A percentile compares a stretch with the other conserved stretches of the same genome.
These are phyloP conservation scores for Tigriopus japonicus DNA, from an alignment of 1,140 invertebrate species.

Conservation along the genomic window DNA sequence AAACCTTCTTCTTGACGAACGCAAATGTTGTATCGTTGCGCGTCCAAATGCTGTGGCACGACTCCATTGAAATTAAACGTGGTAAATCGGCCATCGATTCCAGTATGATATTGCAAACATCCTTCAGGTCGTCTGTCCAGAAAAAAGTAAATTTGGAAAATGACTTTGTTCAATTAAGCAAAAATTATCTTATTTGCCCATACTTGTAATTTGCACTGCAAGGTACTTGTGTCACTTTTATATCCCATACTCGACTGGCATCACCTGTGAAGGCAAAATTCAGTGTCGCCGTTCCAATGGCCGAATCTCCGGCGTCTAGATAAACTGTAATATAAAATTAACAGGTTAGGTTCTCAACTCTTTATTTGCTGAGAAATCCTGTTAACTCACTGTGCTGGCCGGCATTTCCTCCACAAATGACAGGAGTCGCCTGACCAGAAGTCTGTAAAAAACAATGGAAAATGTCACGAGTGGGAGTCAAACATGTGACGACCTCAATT, in stretches of 20 bases:
- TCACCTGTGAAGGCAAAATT: background rate
- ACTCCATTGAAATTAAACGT: slow-evolving; percentile 8
- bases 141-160: background rate
- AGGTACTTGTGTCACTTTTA: slow-evolving; percentile 10
- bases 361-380: no score
- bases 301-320: background rate
- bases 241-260: background rate
- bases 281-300: background rate
- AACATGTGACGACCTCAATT: background rate
- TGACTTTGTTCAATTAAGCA: background rate
- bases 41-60: background rate
- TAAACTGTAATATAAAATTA: background rate
- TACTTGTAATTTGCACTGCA: background rate
- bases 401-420: background rate
- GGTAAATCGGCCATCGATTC: background rate
- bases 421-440: background rate
- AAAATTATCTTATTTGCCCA: background rate
- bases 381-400: slow-evolving; percentile 9
- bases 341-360: background rate
- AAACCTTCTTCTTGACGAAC: slow-evolving; percentile 1
- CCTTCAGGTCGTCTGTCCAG: background rate
- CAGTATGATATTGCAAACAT: slow-evolving; percentile 6
- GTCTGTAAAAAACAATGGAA: no score
- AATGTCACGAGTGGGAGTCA: no score
- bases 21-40: background rate